Conservation (phyloP, 2,888 invertebrate genomes). For the Rugalucina vietnamica region DNA sequence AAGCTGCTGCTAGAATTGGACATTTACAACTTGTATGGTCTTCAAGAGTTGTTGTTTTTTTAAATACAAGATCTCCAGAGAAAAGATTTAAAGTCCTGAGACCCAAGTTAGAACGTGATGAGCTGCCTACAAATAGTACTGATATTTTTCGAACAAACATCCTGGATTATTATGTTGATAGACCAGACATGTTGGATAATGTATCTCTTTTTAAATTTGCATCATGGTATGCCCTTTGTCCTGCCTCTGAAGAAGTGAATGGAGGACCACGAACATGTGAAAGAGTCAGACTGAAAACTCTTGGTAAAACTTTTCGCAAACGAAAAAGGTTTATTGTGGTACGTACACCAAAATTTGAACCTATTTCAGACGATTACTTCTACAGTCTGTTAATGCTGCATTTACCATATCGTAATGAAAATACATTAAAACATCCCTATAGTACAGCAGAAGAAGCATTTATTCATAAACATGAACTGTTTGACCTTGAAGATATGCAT, state of each 20-base stretch:
- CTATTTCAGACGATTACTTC: not conserved
- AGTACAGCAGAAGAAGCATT: constrained; percentile 35
- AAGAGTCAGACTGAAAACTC: not conserved
- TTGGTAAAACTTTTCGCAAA: not conserved
- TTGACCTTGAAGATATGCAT: constrained; percentile 26
- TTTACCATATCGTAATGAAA: constrained; percentile 41
- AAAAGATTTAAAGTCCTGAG: constrained; percentile 17
- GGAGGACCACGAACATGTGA: not conserved
- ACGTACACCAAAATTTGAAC: not conserved
- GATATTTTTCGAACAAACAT: not conserved
- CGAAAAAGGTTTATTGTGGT: not conserved
- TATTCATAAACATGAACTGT: constrained; percentile 18
- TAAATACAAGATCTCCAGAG: constrained; percentile 19
- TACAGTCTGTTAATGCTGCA: constrained; percentile 29
- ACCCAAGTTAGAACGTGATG: not conserved
- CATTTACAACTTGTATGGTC: constrained; percentile 9
- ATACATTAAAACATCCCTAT: constrained; percentile 14
- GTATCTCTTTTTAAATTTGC: not conserved
- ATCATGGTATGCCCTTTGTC: not conserved
- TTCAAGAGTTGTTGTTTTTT: constrained; percentile 14
- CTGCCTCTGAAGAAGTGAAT: not conserved
- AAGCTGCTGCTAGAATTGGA: constrained; percentile 19
- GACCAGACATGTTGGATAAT: not conserved
- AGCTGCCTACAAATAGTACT: not conserved
- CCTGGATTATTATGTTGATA: not conserved